These are phyloP conservation scores for Aelia acuminata DNA, from an alignment of 2,888 invertebrate species.

Conservation along the genomic window DNA sequence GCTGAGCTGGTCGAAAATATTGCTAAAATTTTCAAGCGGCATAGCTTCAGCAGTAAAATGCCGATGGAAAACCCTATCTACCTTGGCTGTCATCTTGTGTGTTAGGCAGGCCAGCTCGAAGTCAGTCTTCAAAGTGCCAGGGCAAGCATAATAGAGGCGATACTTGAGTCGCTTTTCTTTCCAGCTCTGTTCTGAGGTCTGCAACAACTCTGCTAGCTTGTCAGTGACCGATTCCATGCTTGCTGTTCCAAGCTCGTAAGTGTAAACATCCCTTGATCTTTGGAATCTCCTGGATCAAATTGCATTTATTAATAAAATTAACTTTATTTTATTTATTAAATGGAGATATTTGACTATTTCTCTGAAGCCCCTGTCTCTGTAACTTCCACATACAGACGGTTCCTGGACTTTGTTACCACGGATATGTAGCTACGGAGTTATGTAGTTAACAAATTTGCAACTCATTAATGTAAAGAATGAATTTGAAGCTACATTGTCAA, in stretches of 20 bases:
- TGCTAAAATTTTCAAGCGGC: slow-evolving; percentile 59
- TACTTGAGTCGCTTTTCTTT: slow-evolving; percentile 74
- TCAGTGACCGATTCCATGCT: slow-evolving; percentile 73
- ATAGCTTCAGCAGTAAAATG: slow-evolving; percentile 79
- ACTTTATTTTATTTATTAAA: too few relatives aligned
- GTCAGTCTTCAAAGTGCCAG: slow-evolving; percentile 77
- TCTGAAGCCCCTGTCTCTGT: too few relatives aligned
- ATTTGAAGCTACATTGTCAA: too few relatives aligned
- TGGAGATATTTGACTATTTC: too few relatives aligned
- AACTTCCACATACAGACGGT: too few relatives aligned
- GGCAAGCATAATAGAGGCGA: slow-evolving; percentile 79
- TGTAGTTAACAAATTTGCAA: too few relatives aligned
- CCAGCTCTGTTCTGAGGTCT: slow-evolving; percentile 74
- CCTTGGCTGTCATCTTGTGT: slow-evolving; percentile 63
- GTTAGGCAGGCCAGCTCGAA: slow-evolving; percentile 70
- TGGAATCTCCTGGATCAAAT: slow-evolving; percentile 72
- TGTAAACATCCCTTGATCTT: slow-evolving; percentile 77
- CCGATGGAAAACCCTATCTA: slow-evolving; percentile 76
- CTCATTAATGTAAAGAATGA: too few relatives aligned
- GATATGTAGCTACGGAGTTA: too few relatives aligned
- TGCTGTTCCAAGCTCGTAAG: slow-evolving; percentile 80
- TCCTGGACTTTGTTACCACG: too few relatives aligned
- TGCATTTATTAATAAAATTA: not conserved
- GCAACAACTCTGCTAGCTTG: slow-evolving; percentile 74
- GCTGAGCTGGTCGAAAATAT: slow-evolving; percentile 17